Conservation (phyloP, 2,113 vertebrate species). For the Carassius carassius region DNA sequence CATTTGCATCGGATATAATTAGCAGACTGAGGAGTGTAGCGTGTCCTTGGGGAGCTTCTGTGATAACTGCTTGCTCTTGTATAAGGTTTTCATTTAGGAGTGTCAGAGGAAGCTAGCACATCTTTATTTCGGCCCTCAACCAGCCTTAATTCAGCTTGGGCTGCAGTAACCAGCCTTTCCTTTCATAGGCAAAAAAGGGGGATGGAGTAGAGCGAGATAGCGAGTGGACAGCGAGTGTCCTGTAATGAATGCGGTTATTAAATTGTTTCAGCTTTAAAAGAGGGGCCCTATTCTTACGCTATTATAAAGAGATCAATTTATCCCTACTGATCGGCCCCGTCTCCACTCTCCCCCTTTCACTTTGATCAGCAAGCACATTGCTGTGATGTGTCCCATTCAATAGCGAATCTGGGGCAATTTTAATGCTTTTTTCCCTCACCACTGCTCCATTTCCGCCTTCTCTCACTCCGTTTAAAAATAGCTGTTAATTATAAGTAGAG, state of each 20-base stretch:
- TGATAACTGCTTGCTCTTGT: conserved; percentile 92
- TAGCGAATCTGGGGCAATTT: conserved; percentile 99
- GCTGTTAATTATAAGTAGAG: conserved; percentile 99
- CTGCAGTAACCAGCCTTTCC: conserved; percentile 39
- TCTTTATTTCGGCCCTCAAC: conserved; percentile 90
- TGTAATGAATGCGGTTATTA: conserved; percentile 99
- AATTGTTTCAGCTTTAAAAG: conserved; percentile 99
- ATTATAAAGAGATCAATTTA: conserved; percentile 99
- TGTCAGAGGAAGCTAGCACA: conserved; percentile 90
- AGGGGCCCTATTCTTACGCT: conserved; percentile 94
- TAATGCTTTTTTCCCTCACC: conserved; percentile 99
- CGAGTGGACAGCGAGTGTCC: conserved; percentile 71
- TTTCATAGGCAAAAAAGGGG: conserved; percentile 65
- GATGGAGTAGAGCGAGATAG: conserved; percentile 63
- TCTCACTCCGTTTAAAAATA: conserved; percentile 95
- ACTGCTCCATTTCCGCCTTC: conserved; percentile 90
- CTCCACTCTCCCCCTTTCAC: conserved; percentile 94
- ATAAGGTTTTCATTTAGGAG: conserved; percentile 95
- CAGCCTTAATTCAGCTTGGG: conserved; percentile 87
- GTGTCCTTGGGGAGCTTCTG: conserved; percentile 86
- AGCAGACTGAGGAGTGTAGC: conserved; percentile 85
- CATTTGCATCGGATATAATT: conserved; percentile 95
- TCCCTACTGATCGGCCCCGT: conserved; percentile 97
- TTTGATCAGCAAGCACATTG: conserved; percentile 99
- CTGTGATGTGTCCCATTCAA: conserved; percentile 99